Evolutionary conservation across 2,888 invertebrate species (phyloP), one percentile per base, ranked within the genome.

Genomic region (Oxytorus armatus): DNA sequence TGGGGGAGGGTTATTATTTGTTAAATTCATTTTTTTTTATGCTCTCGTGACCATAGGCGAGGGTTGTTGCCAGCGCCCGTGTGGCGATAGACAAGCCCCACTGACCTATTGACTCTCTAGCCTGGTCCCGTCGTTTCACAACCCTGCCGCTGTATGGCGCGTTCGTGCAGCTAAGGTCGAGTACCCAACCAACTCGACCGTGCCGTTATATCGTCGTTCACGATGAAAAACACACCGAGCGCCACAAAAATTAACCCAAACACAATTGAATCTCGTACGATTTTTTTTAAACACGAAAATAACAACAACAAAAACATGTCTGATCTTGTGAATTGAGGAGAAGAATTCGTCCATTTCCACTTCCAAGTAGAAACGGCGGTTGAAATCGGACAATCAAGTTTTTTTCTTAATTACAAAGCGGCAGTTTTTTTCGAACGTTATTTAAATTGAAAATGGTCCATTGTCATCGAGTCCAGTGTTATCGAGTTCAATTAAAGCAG

Each of bases 51-150:
- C 16, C 18, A 65, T 55, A 53, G 14, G n/a, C 33, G 79, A 29
- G 53, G 59, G 70, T 75, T 72, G 63, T 59, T 57, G 75, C 21
- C 49, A 72, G 74, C 79, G 68, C 77, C 73, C 63, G 75, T 65
- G 49, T 42, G 72, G 59, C 77, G 84, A 84, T 85, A 85, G 85
- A 88, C 83, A 82, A 88, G 87, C 82, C 88, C 88, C 85, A 87
- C 88, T 89, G 89, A 89, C 89, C 89, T 88, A 89, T 88, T 88
- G 88, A 88, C 89, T 89, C 87, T 87, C 85, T 86, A 88, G 86
- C 88, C 87, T 84, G 85, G 85, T 86, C 84, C 53, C 65, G 47
- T 55, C 75, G 85, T 82, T 87, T 85, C 84, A 81, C 81, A 76
- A 81, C 79, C 83, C 84, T 79, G 83, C 85, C 85, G 85, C 82